phyloP scores from a whole-genome alignment of 2,888 invertebrate genomes.

The Sesamia inferens region DNA sequence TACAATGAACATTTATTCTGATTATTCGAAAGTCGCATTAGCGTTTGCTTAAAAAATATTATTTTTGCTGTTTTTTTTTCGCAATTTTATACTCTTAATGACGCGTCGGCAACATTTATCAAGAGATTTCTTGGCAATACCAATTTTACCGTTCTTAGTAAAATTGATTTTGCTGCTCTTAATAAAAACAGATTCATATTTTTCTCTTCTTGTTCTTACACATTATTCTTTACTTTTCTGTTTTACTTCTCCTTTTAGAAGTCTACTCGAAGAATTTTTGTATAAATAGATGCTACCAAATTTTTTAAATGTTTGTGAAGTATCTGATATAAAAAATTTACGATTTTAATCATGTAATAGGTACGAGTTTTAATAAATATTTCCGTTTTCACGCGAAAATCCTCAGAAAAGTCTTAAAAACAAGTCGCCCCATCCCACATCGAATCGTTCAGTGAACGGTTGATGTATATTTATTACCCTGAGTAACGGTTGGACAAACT shows the following conservation, averaged over 20 bases:
- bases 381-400: background rate
- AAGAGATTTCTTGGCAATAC: background rate
- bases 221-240: too few relatives aligned
- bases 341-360: background rate
- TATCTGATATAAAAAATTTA: background rate
- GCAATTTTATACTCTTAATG: too few relatives aligned
- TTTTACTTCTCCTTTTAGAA: too few relatives aligned
- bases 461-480: constrained; percentile 67
- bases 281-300: background rate
- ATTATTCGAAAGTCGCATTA: constrained; percentile 18
- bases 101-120: background rate
- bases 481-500: constrained; percentile 59
- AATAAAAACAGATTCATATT: background rate
- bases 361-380: background rate
- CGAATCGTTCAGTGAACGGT: constrained; percentile 52
- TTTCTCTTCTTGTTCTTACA: too few relatives aligned
- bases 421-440: constrained; percentile 47
- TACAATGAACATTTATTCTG: constrained; percentile 23
- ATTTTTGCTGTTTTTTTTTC: background rate
- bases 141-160: background rate
- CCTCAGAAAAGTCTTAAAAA: constrained; percentile 51
- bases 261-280: too few relatives aligned
- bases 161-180: background rate
- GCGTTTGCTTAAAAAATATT: constrained; percentile 2
- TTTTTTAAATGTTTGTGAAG: background rate